Conservation (phyloP, 2,797 vertebrate species). For the Pyrocephalus nanus region DNA sequence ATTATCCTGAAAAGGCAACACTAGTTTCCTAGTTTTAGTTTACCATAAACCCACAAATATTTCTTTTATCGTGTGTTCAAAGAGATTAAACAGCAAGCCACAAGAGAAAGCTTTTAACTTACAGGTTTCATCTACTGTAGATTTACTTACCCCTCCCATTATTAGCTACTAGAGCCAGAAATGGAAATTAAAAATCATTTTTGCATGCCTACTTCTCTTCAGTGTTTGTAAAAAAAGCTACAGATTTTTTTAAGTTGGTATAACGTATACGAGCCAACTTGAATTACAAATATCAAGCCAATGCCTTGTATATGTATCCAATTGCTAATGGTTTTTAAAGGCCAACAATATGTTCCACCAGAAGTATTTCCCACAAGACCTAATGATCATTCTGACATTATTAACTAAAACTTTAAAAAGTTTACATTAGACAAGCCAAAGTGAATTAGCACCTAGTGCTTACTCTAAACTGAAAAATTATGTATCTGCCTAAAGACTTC, state of each 20-base stretch:
- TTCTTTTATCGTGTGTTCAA: neutral
- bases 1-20: neutral
- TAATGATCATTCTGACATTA: constrained; percentile 5
- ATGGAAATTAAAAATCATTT: neutral
- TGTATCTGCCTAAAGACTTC: neutral
- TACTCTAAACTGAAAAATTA: neutral
- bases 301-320: constrained; percentile 27
- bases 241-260: neutral
- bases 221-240: neutral
- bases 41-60: neutral
- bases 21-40: neutral
- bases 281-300: neutral
- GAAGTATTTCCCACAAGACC: neutral
- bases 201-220: neutral
- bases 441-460: neutral
- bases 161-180: neutral
- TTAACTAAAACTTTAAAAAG: constrained; percentile 49
- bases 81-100: neutral
- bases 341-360: constrained; percentile 17
- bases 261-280: neutral
- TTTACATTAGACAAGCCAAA: neutral
- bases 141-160: neutral
- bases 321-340: constrained; percentile 59
- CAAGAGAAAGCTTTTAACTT: neutral
- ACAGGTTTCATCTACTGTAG: neutral